Percentiles rank a stretch among this genome's conserved stretches.
phyloP scores from a whole-genome alignment of 2,888 invertebrate species.

The Nomada lathburiana region DNA sequence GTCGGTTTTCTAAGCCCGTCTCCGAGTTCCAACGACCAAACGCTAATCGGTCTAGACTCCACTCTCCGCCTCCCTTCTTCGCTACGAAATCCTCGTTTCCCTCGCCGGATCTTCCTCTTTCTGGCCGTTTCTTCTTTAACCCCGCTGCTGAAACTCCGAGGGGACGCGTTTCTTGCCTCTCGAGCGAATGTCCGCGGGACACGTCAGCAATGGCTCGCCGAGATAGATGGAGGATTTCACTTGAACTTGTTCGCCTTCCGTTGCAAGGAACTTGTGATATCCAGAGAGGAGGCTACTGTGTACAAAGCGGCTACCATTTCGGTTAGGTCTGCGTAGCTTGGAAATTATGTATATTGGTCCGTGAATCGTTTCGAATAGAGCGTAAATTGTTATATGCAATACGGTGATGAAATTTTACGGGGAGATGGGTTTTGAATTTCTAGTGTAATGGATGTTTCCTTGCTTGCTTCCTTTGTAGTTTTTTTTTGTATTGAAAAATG shows the following conservation, averaged over 20 bases:
- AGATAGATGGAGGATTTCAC: slow-evolving; percentile 65
- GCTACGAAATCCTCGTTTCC: slow-evolving; percentile 57
- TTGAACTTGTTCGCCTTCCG: slow-evolving; percentile 43
- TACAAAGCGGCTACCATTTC: slow-evolving; percentile 39
- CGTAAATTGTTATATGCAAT: not conserved
- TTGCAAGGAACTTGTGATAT: slow-evolving; percentile 49
- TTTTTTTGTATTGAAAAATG: too few relatives aligned
- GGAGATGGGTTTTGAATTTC: too few relatives aligned
- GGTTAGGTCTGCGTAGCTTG: too few relatives aligned
- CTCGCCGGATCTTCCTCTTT: slow-evolving; percentile 28
- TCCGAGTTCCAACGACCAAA: slow-evolving; percentile 77
- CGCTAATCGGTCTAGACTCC: slow-evolving; percentile 81
- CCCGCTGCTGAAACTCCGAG: slow-evolving; percentile 9
- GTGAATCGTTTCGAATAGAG: slow-evolving; percentile 4
- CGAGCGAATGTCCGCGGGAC: slow-evolving; percentile 50
- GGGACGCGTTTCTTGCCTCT: slow-evolving; percentile 62
- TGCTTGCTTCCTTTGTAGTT: too few relatives aligned
- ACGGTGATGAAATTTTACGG: too few relatives aligned
- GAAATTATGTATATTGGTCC: too few relatives aligned
- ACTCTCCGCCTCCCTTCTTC: slow-evolving; percentile 38
- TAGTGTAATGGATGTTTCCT: too few relatives aligned
- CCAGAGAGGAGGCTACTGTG: slow-evolving; percentile 28
- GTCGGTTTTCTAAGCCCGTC: slow-evolving; percentile 71
- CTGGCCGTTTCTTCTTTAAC: slow-evolving; percentile 2
- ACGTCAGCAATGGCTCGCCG: slow-evolving; percentile 63